These are phyloP conservation scores for Leptopilina myrica DNA, from an alignment of 2,888 invertebrate species.

Conservation along the genomic window DNA sequence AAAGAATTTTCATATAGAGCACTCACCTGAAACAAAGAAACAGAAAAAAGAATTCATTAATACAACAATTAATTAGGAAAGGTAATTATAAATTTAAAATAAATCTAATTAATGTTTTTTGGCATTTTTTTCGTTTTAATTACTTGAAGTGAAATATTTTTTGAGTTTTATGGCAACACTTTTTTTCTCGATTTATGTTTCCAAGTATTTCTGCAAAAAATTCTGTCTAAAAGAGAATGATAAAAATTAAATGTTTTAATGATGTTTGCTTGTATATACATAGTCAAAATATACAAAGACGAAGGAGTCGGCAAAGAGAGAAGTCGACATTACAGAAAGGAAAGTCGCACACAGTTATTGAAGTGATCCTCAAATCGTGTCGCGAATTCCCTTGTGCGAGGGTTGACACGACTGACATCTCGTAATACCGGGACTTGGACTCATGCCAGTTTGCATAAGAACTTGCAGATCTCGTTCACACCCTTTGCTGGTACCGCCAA, in stretches of 20 bases:
- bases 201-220: too few species aligned
- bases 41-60: background rate
- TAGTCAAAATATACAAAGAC: slow-evolving; percentile 2
- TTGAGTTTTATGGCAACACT: too few species aligned
- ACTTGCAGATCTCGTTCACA: slow-evolving; percentile 68
- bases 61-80: too few species aligned
- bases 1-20: background rate
- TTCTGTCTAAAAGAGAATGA: background rate
- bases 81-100: too few species aligned
- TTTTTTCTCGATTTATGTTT: background rate
- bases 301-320: slow-evolving; percentile 35
- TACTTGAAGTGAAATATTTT: too few species aligned
- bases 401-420: slow-evolving; percentile 72
- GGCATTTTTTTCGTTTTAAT: too few species aligned
- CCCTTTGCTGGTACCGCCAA: slow-evolving; percentile 44
- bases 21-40: slow-evolving; percentile 1
- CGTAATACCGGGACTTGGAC: slow-evolving; percentile 71
- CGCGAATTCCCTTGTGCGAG: slow-evolving; percentile 53
- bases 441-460: slow-evolving; percentile 74
- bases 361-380: slow-evolving; percentile 58
- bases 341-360: slow-evolving; percentile 39
- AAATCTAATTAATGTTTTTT: too few species aligned
- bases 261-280: slow-evolving; percentile 21
- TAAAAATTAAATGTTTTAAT: slow-evolving; percentile 21
- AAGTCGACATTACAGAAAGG: slow-evolving; percentile 32